Conservation (phyloP, 2,113 vertebrate genomes). For the Erythrocercus mccallii region DNA sequence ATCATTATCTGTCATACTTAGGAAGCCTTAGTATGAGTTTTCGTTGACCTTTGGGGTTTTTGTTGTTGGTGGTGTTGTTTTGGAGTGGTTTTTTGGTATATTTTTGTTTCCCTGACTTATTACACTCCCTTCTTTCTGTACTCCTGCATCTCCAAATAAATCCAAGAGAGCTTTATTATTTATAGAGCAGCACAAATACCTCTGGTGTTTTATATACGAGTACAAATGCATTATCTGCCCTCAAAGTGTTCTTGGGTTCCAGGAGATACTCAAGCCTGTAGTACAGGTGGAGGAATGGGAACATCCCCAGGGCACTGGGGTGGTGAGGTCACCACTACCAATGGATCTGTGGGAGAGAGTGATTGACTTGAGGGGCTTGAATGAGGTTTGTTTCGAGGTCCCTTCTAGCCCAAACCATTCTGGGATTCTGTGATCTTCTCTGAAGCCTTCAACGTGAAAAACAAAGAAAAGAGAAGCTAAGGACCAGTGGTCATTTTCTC, state of each 20-base stretch:
- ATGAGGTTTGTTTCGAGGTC: no score
- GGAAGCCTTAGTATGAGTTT: not conserved
- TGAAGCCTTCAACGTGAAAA: not conserved
- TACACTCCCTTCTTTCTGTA: not conserved
- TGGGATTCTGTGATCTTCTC: not conserved
- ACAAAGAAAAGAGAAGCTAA: not conserved
- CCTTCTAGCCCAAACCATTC: not conserved
- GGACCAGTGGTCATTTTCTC: not conserved
- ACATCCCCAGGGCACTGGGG: not conserved
- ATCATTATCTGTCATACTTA: not conserved
- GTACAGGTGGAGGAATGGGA: not conserved
- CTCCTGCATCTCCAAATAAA: not conserved
- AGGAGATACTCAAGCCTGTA: not conserved
- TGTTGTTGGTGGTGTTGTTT: not conserved
- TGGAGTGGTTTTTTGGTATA: no score
- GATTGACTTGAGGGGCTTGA: not conserved
- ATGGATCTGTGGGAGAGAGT: not conserved
- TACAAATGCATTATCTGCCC: not conserved
- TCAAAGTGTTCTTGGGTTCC: not conserved
- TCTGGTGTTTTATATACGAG: not conserved
- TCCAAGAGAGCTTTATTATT: not conserved
- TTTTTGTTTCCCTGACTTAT: not conserved
- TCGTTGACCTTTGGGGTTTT: not conserved
- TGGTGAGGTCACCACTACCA: not conserved
- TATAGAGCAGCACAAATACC: not conserved